phyloP scores from a whole-genome alignment of 2,888 invertebrate genomes.

The Patella ulyssiponensis region DNA sequence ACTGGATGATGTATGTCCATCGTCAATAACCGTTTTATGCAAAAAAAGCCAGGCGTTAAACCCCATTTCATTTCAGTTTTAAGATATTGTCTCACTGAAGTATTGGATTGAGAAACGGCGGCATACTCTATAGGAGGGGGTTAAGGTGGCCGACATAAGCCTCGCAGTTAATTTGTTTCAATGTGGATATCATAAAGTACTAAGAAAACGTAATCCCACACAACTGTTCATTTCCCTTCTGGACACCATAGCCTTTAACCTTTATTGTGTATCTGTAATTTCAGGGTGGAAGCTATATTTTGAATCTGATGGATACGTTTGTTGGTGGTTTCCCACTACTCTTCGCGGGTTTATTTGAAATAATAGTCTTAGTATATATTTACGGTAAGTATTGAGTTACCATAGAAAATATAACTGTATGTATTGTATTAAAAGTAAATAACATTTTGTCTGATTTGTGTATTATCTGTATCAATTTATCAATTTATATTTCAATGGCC shows the following conservation, averaged over 20 bases:
- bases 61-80: no score
- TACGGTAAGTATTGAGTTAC: constrained; percentile 64
- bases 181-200: not conserved
- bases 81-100: no score
- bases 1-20: no score
- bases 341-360: constrained; percentile 69
- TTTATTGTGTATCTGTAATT: constrained; percentile 67
- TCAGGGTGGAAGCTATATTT: constrained; percentile 70
- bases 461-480: not conserved
- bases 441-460: not conserved
- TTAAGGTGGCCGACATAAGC: no score
- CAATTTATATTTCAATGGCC: not conserved
- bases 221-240: not conserved
- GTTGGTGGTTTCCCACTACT: constrained; percentile 71
- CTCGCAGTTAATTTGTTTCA: no score
- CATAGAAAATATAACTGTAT: no score
- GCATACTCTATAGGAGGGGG: no score
- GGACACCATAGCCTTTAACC: not conserved
- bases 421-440: no score
- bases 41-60: no score
- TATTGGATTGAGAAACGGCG: no score
- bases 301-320: constrained; percentile 69
- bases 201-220: not conserved
- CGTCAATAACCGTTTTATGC: no score
- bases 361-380: constrained; percentile 64